Base-by-base conservation (phyloP, 2,888 invertebrate species). In the Schizotus pectinicornis region DNA sequence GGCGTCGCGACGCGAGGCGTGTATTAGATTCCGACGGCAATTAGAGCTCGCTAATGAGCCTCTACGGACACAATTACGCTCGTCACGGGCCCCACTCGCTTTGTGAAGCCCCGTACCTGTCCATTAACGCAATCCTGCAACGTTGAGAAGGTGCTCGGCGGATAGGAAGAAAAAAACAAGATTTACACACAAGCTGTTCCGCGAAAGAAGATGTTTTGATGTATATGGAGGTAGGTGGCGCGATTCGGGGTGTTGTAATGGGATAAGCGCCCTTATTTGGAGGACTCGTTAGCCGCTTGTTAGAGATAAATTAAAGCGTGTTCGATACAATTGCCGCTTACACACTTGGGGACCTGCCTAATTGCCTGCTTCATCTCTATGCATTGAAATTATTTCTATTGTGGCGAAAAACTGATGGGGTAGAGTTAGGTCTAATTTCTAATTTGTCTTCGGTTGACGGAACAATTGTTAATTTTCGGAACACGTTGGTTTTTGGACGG, bases 21-120 rank as follows among this genome's bases (percentile, higher is more conserved):
- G 76, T 74, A 77, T 77, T 77, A 77, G 73, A 77, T 77, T 77
- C 75, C 71, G 70, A 55, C 71, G 68, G 73, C 76, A 78, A 78
- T 78, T 78, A 77, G 73, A 64, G 70, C 68, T 57, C 62, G 64
- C 76, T 77, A 78, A 78, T 76, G 78, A 78, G 77, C 72, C 77
- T 72, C 77, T 73, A 70, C 72, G 74, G 76, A 74, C 73, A 74
- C 75, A 76, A 77, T 77, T 77, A 77, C 72, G 69, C 74, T 75
- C 75, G 70, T 72, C 72, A 71, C 69, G 63, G 60, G 63, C 57
- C 57, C 56, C 63, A 56, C 65, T 66, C 60, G 66, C 69, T 72
- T 70, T 68, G 67, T 67, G 36, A 39, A 54, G 13, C n/a, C 14
- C 14, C n/a, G n/a, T 42, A 41, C 41, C 14, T 54, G 53, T 30